Evolutionary conservation across 2,888 invertebrate genomes (phyloP), one percentile per base, ranked within the genome.

Genomic region (Ptilodon capucinus): DNA sequence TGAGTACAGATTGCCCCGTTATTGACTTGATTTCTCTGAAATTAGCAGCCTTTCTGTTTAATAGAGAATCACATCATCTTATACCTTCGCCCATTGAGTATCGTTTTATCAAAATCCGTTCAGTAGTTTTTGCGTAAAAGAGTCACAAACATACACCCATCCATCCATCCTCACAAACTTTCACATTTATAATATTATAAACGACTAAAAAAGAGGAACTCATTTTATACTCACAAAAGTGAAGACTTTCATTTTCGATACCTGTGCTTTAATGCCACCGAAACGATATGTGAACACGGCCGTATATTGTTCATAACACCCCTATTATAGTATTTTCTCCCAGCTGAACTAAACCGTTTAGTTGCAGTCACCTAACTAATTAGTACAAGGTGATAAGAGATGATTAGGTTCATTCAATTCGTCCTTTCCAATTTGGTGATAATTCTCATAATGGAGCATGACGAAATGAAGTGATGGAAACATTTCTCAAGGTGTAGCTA

Each of bases 291-390:
- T 14, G 32, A 32, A 28, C 28, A 28, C 28, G n/a, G n/a, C 28
- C 4, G n/a, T 4, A 4, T 28, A 3, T 8, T n/a, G 0, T 3
- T n/a, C 28, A 28, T 11, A n/a, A n/a, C n/a, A 5, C 14, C 13
- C 32, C 7, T 18, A 13, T 32, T 42, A 23, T 30, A 34, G 40
- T 41, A 32, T 8, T 40, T 44, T 51, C 30, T 11, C 38, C 38
- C 44, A 30, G 42, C 45, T 36, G 42, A 32, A 44, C 40, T 44
- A 49, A 52, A 44, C 42, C 28, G 32, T 47, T 59, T 55, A 2
- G 59, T 43, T 41, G 44, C 46, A 36, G 48, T 36, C n/a, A 28
- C 35, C 34, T 43, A 51, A 30, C 52, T 52, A 53, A 50, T 52
- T 39, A 41, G 46, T 49, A 40, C 44, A 43, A 55, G 43, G 46